A percentile compares a stretch with the other conserved stretches of the same genome.
Evolutionary conservation across 2,113 vertebrate genomes (phyloP).

Genomic region (Orientallactaga bullata): DNA sequence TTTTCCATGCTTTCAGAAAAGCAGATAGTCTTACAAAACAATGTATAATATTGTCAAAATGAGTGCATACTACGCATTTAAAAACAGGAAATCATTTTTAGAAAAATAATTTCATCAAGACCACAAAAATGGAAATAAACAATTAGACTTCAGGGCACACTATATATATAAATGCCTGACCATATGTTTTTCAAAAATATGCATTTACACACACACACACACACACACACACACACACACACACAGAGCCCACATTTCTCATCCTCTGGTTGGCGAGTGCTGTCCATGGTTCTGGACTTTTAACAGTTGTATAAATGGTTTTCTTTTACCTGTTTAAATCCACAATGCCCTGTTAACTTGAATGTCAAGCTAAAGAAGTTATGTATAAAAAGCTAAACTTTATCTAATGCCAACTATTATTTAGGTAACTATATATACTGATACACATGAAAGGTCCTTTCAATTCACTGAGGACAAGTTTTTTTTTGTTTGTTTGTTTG

Average conservation of each 20-base stretch:
- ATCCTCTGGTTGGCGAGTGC: fast-evolving
- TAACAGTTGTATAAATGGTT: not conserved
- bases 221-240: no score
- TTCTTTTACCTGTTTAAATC: not conserved
- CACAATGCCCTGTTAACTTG: not conserved
- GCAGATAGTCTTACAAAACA: no score
- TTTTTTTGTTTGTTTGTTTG: no score
- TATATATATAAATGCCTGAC: no score
- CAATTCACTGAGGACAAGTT: not conserved
- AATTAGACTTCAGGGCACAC: no score
- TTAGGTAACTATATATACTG: not conserved
- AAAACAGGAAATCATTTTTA: no score
- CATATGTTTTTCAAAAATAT: no score
- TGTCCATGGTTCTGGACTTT: conserved; percentile 57
- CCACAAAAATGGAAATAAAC: no score
- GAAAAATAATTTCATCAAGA: no score
- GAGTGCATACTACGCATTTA: no score
- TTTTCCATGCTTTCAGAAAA: no score
- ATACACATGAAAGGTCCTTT: not conserved
- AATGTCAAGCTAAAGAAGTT: not conserved
- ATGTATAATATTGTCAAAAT: no score
- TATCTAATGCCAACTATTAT: not conserved
- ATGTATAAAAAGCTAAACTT: not conserved
- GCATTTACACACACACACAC: not conserved
- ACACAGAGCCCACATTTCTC: not conserved